Base-by-base conservation (phyloP, 2,888 invertebrate species). In the Palloptera scutellata region DNA sequence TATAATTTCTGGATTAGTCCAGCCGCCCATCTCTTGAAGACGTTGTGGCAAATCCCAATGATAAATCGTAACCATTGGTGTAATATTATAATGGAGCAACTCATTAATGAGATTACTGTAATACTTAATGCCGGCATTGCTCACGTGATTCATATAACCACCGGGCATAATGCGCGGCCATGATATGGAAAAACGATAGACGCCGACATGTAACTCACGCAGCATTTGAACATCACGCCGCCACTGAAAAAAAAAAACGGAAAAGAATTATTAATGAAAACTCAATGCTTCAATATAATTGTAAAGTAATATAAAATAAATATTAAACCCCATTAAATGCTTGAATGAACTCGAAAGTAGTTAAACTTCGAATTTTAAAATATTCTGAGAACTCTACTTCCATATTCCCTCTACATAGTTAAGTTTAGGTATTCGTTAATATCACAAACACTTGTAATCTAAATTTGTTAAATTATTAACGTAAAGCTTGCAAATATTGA, bases 91-190 rank as follows among this genome's bases (percentile, higher is more conserved):
- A 66, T 83, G 86, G 9, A 91, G 72, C 9, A 94, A 86, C 75
- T 90, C 91, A 76, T 92, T 86, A 63, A 95, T 91, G 55, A 96
- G 83, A 73, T 90, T 88, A 77, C 89, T 90, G 81, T 96, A 96
- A 83, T 94, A 93, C 67, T 88, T 85, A 12, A 95, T 86, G 17
- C 93, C 95, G 1, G 88, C 86, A 52, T 87, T 85, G 79, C 92
- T 95, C 19, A 93, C 85, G 19, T 88, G 79, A 76, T 90, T 89
- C 12, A 88, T 86, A 66, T 88, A 86, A 11, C 92, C 94, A 12
- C 87, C 88, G 0, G 94, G 92, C 72, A 94, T 84, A 58, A 95
- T 86, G 61, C 94, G 86, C 0, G 91, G 84, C 94, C 94, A 95
- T 0, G 92, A 89, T 74, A 92, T 87, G 0, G 91, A 92, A 81